Evolutionary conservation across 1,140 invertebrate genomes (phyloP).

Genomic region (Babylonia areolata): DNA sequence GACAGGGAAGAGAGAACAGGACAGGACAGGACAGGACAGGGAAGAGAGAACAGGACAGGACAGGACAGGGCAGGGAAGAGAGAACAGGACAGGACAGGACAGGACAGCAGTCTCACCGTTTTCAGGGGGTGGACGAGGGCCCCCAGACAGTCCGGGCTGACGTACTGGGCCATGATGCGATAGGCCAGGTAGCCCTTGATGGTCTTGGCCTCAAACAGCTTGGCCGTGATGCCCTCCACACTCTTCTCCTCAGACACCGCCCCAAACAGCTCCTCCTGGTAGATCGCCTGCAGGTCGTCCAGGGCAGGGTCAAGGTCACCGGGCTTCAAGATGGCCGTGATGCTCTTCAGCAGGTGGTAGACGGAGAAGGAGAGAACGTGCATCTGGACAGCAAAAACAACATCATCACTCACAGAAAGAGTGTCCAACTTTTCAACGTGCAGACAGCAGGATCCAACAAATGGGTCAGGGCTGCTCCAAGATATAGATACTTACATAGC

Average conservation of each 20-base stretch:
- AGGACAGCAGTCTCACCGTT: slow-evolving; percentile 83
- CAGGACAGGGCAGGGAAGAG: too few species aligned
- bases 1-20: too few species aligned
- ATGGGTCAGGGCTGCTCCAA: too few species aligned
- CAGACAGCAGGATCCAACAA: too few species aligned
- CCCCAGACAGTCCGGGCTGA: slow-evolving; percentile 85
- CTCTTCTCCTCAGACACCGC: slow-evolving; percentile 93
- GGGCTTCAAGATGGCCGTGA: slow-evolving; percentile 82
- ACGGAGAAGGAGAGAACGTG: slow-evolving; percentile 94
- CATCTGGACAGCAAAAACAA: slow-evolving; percentile 79
- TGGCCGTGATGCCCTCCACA: slow-evolving; percentile 87
- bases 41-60: too few species aligned
- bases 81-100: too few species aligned
- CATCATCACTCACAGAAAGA: too few species aligned
- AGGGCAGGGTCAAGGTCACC: slow-evolving; percentile 88
- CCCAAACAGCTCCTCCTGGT: slow-evolving; percentile 92
- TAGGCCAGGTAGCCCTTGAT: slow-evolving; percentile 92
- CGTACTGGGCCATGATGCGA: slow-evolving; percentile 86
- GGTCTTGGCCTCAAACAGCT: slow-evolving; percentile 80
- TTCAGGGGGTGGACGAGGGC: slow-evolving; percentile 89
- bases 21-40: too few species aligned
- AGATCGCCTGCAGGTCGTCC: slow-evolving; percentile 87
- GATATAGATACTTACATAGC: too few species aligned
- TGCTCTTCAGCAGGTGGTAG: slow-evolving; percentile 85
- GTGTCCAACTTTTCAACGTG: too few species aligned